A percentile compares a stretch with the other conserved stretches of the same genome.
phyloP scores from a whole-genome alignment of 64 coral and sea anemone species.

The Acropora yongei region DNA sequence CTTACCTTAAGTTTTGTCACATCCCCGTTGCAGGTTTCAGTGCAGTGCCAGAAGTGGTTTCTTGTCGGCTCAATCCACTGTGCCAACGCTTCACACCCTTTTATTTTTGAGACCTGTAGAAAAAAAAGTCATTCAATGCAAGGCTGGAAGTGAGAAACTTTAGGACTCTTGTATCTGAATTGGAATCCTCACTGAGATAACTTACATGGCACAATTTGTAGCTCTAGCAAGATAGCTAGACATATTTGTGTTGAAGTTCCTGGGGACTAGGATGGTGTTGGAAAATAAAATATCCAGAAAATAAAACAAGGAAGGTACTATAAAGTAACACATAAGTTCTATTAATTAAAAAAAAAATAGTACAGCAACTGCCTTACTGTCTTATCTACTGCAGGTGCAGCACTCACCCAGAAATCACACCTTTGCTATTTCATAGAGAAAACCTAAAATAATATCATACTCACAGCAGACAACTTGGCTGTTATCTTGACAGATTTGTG shows the following conservation, averaged over 20 bases:
- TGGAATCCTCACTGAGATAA: not conserved
- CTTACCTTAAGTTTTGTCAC: conserved; percentile 53
- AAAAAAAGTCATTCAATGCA: not conserved
- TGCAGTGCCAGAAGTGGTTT: conserved; percentile 61
- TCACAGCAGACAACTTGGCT: not conserved
- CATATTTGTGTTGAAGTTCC: too few species aligned
- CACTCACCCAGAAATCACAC: not conserved
- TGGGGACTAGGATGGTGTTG: too few species aligned
- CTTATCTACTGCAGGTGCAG: not conserved
- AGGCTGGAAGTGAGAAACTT: not conserved
- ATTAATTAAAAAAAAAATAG: too few species aligned
- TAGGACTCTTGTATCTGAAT: not conserved
- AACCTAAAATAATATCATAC: not conserved
- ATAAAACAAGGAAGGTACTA: too few species aligned
- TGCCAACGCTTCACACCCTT: conserved; percentile 28
- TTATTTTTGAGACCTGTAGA: conserved; percentile 43
- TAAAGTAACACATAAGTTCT: too few species aligned
- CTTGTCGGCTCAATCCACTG: conserved; percentile 61
- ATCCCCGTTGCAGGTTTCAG: not conserved
- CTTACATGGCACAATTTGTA: too few species aligned
- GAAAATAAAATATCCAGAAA: too few species aligned
- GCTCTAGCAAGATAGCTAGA: too few species aligned
- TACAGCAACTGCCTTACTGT: not conserved
- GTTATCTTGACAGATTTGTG: conserved; percentile 31
- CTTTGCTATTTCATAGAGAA: not conserved